phyloP scores from a whole-genome alignment of 1,140 invertebrate species.

The Mizuhopecten yessoensis region DNA sequence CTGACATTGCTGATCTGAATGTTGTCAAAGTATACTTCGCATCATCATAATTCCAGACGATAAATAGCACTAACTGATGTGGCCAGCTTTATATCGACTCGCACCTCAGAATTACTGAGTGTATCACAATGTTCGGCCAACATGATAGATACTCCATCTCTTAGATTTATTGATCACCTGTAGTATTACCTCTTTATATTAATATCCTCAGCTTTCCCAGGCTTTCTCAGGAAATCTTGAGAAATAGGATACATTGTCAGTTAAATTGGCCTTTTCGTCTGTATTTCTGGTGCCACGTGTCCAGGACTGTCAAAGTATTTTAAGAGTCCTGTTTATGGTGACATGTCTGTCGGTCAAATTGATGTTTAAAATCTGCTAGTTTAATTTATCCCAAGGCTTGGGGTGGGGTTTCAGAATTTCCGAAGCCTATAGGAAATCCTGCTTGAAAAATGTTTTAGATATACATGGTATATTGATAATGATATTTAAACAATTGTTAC shows the following conservation, averaged over 20 bases:
- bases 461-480: too few species aligned
- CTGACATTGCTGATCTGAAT: neutral
- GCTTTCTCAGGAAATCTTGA: neutral
- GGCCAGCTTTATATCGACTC: too few species aligned
- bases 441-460: too few species aligned
- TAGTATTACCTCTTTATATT: neutral
- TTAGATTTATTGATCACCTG: neutral
- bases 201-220: neutral
- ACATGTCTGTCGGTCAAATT: too few species aligned
- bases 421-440: too few species aligned
- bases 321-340: too few species aligned
- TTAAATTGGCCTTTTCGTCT: neutral
- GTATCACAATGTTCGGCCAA: neutral
- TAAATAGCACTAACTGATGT: neutral
- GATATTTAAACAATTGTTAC: too few species aligned
- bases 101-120: too few species aligned
- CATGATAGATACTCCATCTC: neutral
- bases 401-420: too few species aligned
- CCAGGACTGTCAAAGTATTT: neutral
- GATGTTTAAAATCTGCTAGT: too few species aligned
- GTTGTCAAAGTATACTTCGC: neutral
- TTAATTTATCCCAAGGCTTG: too few species aligned
- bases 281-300: neutral
- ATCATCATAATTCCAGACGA: too few species aligned
- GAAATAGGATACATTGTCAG: neutral